Base-by-base conservation (phyloP, 2,888 invertebrate genomes). In the Eutolmus rufibarbis region DNA sequence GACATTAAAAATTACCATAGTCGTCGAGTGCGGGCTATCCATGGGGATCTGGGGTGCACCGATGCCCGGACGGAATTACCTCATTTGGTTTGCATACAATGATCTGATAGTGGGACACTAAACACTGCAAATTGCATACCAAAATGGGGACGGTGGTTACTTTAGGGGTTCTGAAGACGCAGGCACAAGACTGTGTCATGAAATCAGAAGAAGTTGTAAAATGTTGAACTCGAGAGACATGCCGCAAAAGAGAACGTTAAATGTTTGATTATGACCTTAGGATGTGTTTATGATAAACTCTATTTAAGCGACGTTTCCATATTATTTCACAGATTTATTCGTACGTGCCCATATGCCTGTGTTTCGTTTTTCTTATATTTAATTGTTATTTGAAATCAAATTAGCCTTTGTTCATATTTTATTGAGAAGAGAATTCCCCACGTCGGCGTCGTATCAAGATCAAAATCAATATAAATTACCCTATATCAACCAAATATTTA, bases 1-100 rank as follows among this genome's bases (percentile, higher is more conserved):
- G 79, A 51, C 79, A 51, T 79, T 79, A 79, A 46, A 79, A 28
- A 79, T 46, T 79, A 66, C 66, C 66, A 66, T 66, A 66, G 66
- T 66, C 66, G 66, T 66, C 28, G 66, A 66, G 66, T 66, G 66
- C 66, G 66, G 66, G 28, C 23, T 66, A 23, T 23, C 66, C 66
- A 14, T 66, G 28, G 66, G 66, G 23, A 23, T 66, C 28, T 66
- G 66, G 66, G 66, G 66, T 66, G 23, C 19, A 23, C 66, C 66
- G 66, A 66, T 66, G 19, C 66, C 66, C 66, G 66, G 66, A 12
- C 28, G 66, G 66, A 66, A 66, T 66, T 66, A 5, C 66, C 66
- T 66, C 66, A 66, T 66, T 66, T 66, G 12, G 66, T 23, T 66
- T 66, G 28, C 66, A 66, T 66, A 19, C 66, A 66, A 66, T 28